These are phyloP conservation scores for Ephestia elutella DNA, from an alignment of 1,140 invertebrate species.

Conservation along the genomic window DNA sequence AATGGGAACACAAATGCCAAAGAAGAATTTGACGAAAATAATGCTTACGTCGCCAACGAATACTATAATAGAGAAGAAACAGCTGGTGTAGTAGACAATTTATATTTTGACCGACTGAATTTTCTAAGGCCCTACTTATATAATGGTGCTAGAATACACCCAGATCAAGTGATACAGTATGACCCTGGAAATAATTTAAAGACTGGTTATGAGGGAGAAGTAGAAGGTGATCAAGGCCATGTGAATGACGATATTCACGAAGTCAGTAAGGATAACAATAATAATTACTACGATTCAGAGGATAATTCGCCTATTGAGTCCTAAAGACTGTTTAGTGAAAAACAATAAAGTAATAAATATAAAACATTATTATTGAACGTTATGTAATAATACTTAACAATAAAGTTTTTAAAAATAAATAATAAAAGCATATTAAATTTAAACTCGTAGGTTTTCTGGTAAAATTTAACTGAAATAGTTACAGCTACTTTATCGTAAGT, in stretches of 20 bases:
- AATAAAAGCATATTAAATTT: no score
- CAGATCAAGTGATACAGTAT: slow-evolving; percentile 32
- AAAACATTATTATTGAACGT: no score
- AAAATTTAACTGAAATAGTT: no score
- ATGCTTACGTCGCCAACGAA: slow-evolving; percentile 11
- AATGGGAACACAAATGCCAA: slow-evolving; percentile 18
- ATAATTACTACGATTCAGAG: slow-evolving; percentile 45
- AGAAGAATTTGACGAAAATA: neutral
- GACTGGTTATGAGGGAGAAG: neutral
- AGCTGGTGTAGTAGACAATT: slow-evolving; percentile 14
- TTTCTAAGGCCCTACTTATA: slow-evolving; percentile 35
- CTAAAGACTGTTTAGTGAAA: slow-evolving; percentile 14
- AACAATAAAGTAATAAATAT: no score
- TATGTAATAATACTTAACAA: no score
- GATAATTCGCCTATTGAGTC: slow-evolving; percentile 44
- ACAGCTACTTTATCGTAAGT: no score
- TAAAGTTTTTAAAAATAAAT: no score
- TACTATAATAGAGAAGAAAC: slow-evolving; percentile 15
- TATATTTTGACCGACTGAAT: slow-evolving; percentile 32
- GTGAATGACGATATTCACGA: neutral
- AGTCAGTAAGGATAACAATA: slow-evolving; percentile 28
- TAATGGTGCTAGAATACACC: slow-evolving; percentile 37
- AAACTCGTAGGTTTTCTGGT: no score
- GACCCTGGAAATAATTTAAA: neutral
- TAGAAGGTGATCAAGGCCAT: slow-evolving; percentile 9